Evolutionary conservation across 2,797 vertebrate species (phyloP).

Genomic region (Ctenosaura bakeri): DNA sequence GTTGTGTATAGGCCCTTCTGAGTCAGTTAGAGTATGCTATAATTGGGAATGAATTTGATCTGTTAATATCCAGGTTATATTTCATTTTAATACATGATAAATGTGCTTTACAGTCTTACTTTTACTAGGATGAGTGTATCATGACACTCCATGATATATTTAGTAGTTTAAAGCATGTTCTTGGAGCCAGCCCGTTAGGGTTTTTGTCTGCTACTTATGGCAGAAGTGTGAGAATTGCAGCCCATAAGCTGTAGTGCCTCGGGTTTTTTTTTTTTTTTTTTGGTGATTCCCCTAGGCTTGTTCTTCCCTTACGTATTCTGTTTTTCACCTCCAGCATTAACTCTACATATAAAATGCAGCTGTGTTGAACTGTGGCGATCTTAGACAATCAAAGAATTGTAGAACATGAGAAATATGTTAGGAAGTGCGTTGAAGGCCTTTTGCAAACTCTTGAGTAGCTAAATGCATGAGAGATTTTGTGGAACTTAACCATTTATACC

Average conservation of each 20-base stretch:
- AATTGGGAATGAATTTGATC: too few species aligned
- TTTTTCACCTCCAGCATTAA: too few species aligned
- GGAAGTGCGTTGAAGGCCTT: not conserved
- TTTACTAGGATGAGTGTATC: not conserved
- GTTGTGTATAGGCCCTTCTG: not conserved
- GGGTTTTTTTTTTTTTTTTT: too few species aligned
- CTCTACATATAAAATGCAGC: not conserved
- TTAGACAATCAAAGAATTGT: not conserved
- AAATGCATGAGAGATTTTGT: not conserved
- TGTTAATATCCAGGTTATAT: not conserved
- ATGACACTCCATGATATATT: not conserved
- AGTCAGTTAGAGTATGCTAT: not conserved
- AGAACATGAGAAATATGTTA: not conserved
- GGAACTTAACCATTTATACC: not conserved
- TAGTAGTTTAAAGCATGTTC: not conserved
- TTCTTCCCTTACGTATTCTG: too few species aligned
- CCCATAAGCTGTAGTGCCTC: too few species aligned
- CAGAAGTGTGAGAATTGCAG: too few species aligned
- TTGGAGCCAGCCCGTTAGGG: not conserved
- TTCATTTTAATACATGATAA: not conserved
- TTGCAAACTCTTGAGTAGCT: not conserved
- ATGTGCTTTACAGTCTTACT: not conserved
- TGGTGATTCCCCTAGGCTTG: too few species aligned
- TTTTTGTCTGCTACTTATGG: not conserved
- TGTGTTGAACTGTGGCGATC: not conserved